Percentiles rank a stretch among this genome's conserved stretches.
Conservation (phyloP, 1,140 invertebrate species). For the Mamestra configurata region DNA sequence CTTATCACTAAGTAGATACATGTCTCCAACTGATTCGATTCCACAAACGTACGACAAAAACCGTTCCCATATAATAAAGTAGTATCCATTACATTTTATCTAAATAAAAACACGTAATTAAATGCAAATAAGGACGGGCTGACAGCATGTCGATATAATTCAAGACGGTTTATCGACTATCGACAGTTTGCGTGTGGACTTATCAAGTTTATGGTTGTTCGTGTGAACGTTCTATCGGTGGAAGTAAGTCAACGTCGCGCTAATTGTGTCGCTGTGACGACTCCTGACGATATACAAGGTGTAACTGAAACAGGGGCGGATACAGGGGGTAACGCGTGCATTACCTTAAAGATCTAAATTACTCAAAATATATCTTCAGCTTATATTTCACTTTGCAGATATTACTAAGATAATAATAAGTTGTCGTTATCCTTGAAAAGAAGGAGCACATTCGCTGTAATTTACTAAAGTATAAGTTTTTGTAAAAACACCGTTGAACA, state of each 20-base stretch:
- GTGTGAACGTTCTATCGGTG: constrained; percentile 57
- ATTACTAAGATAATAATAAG: no score
- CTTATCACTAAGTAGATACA: no score
- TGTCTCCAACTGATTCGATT: background rate
- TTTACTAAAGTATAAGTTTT: no score
- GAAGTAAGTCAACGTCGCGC: constrained; percentile 64
- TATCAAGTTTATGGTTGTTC: constrained; percentile 66
- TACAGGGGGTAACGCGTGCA: no score
- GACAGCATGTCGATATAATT: constrained; percentile 67
- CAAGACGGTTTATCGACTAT: constrained; percentile 64
- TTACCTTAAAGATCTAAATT: no score
- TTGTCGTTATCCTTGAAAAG: no score
- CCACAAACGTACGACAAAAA: constrained; percentile 21
- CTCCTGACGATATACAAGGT: constrained; percentile 1
- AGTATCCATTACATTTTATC: constrained; percentile 48
- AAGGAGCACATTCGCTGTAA: no score
- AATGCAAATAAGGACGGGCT: constrained; percentile 66
- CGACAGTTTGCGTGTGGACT: constrained; percentile 64
- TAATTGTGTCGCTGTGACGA: constrained; percentile 60
- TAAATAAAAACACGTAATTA: constrained; percentile 57
- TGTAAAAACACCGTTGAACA: no score
- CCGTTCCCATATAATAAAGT: constrained; percentile 31
- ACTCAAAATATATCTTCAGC: no score
- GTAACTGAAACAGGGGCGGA: no score
- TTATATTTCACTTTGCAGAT: no score